Percentiles rank a stretch among this genome's conserved stretches.
phyloP scores from a whole-genome alignment of 2,797 vertebrate species.

The Anas flavirostris region DNA sequence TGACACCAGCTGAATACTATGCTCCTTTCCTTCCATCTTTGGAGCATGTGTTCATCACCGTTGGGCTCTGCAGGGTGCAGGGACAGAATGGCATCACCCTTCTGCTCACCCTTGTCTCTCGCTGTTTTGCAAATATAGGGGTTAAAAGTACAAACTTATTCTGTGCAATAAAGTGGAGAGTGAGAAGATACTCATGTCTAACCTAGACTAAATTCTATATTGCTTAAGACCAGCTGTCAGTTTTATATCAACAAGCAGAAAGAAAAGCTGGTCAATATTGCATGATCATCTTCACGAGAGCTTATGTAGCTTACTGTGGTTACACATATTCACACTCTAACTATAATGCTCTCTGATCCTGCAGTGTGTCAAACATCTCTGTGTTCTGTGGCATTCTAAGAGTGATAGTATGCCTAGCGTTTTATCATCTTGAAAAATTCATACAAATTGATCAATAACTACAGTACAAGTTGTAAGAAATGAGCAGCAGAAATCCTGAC shows the following conservation, averaged over 20 bases:
- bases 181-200: neutral
- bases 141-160: neutral
- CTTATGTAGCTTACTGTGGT: neutral
- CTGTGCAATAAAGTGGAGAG: neutral
- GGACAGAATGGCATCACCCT: neutral
- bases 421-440: neutral
- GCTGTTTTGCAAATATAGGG: neutral
- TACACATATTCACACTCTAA: neutral
- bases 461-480: neutral
- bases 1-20: rapidly evolving
- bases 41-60: rapidly evolving
- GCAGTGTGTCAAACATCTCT: neutral
- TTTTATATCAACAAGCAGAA: neutral
- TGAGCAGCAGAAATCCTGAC: neutral
- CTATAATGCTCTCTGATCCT: neutral
- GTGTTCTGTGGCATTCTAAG: neutral
- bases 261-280: neutral
- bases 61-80: neutral
- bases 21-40: neutral
- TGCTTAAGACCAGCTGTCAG: neutral
- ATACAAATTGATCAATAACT: neutral
- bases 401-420: neutral
- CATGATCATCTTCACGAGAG: neutral
- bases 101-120: rapidly evolving
- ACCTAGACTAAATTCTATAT: neutral